Evolutionary conservation across 2,888 invertebrate species (phyloP).

Genomic region (Slavum lentiscoides): DNA sequence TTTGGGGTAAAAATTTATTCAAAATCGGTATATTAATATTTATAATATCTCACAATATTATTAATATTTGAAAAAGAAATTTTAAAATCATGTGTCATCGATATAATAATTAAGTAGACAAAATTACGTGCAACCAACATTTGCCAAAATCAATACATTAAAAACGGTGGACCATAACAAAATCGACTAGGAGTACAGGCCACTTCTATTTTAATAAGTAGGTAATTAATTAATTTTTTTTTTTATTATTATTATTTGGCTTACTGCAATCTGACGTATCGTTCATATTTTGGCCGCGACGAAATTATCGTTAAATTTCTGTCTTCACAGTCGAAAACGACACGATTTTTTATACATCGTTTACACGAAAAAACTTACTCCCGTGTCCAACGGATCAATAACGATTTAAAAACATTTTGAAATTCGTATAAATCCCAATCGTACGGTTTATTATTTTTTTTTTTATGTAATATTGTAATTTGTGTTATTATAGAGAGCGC

Average conservation of each 20-base stretch:
- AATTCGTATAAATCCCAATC: background rate
- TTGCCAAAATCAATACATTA: background rate
- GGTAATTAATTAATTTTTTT: too few species aligned
- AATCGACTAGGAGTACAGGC: too few species aligned
- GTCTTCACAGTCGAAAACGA: background rate
- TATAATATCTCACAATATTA: background rate
- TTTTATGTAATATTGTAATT: too few species aligned
- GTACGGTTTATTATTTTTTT: too few species aligned
- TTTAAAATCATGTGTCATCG: background rate
- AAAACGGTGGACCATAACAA: too few species aligned
- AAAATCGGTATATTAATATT: background rate
- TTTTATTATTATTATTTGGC: background rate
- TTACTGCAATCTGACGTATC: slow-evolving; percentile 44
- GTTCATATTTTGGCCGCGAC: slow-evolving; percentile 7
- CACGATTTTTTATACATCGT: too few species aligned
- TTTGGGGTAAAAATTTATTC: background rate
- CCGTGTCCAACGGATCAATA: background rate
- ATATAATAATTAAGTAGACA: too few species aligned
- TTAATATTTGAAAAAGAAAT: background rate
- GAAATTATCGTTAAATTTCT: background rate
- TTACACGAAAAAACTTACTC: too few species aligned
- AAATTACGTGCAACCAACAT: background rate
- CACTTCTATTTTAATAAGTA: too few species aligned
- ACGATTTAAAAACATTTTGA: background rate
- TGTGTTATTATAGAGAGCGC: background rate